Conservation (phyloP, 1,140 invertebrate genomes). For the Temnothorax longispinosus region DNA sequence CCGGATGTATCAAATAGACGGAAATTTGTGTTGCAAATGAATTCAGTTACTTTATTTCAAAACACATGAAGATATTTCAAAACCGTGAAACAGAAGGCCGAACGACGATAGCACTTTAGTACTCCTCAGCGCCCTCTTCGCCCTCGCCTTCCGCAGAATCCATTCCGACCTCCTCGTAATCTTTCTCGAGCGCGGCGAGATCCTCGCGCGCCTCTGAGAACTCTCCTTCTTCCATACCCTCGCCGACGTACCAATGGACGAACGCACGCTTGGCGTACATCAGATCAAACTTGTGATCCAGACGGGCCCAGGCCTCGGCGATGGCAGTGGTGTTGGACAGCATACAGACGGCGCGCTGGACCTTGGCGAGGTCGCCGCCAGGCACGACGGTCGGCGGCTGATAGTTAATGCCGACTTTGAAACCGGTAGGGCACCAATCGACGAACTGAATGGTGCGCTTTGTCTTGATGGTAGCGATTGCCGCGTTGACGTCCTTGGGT, state of each 20-base stretch:
- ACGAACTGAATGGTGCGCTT: constrained; percentile 85
- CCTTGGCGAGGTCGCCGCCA: constrained; percentile 72
- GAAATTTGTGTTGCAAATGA: constrained; percentile 28
- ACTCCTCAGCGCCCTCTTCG: constrained; percentile 70
- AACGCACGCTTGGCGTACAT: constrained; percentile 73
- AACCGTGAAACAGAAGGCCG: background rate
- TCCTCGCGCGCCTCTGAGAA: constrained; percentile 73
- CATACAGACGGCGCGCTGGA: constrained; percentile 77
- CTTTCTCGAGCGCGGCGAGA: constrained; percentile 70
- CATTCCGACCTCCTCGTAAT: constrained; percentile 74
- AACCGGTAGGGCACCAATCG: constrained; percentile 91
- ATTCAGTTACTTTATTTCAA: constrained; percentile 63
- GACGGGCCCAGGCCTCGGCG: constrained; percentile 69
- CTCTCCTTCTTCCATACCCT: constrained; percentile 74
- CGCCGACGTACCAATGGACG: constrained; percentile 73
- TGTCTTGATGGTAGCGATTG: constrained; percentile 71
- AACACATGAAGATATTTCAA: constrained; percentile 43
- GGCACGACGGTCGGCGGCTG: constrained; percentile 72
- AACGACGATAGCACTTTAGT: constrained; percentile 52
- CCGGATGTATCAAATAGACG: background rate
- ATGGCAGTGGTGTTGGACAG: constrained; percentile 76
- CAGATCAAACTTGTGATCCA: constrained; percentile 72
- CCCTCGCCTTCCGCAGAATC: constrained; percentile 71
- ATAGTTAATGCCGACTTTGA: constrained; percentile 86
- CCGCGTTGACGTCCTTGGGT: constrained; percentile 71